Conservation (phyloP, 2,113 vertebrate species). For the Vidua chalybeata region DNA sequence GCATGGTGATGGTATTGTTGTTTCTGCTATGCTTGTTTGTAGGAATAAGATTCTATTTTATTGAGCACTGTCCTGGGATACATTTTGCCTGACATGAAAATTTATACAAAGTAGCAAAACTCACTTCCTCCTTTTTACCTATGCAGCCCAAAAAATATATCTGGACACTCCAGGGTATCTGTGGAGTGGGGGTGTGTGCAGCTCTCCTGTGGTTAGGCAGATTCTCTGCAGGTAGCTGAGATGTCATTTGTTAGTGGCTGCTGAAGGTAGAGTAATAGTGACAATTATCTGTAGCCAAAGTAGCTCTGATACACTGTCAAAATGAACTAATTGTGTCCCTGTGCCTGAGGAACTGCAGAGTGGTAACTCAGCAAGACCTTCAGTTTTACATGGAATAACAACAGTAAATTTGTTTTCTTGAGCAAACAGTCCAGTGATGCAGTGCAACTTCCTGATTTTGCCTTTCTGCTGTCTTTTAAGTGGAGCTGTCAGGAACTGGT, state of each 20-base stretch:
- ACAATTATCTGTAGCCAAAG: not conserved
- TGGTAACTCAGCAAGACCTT: conserved; percentile 7
- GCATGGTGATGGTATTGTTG: not conserved
- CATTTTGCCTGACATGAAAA: not conserved
- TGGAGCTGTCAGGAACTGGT: not conserved
- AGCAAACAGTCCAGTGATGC: not conserved
- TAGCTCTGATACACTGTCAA: not conserved
- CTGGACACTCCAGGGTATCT: not conserved
- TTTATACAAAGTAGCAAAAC: not conserved
- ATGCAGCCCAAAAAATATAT: not conserved
- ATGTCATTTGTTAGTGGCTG: not conserved
- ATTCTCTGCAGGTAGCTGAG: not conserved
- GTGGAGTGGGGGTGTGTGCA: not conserved
- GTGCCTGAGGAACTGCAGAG: not conserved
- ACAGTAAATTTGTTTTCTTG: not conserved
- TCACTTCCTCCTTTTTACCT: not conserved
- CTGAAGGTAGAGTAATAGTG: not conserved
- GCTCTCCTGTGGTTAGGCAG: not conserved
- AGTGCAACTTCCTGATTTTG: not conserved
- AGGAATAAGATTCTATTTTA: not conserved
- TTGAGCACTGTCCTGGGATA: not conserved
- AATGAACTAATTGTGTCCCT: not conserved
- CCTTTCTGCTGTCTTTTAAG: conserved; percentile 8
- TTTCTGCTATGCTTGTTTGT: not conserved
- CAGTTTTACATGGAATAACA: not conserved